Conservation (phyloP, 2,113 vertebrate genomes). For the Pheucticus melanocephalus region DNA sequence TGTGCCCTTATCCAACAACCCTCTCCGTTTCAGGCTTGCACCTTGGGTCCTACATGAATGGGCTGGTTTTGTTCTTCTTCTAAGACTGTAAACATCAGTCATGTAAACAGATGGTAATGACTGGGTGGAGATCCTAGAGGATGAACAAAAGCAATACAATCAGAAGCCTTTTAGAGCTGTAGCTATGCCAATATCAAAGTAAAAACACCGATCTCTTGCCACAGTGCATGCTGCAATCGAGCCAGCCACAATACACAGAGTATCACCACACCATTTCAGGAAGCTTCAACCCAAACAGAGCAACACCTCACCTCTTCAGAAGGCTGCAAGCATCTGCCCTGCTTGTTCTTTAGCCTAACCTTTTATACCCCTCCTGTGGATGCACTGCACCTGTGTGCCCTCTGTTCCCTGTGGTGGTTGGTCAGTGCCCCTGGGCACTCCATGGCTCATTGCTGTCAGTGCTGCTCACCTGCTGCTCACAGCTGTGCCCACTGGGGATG, state of each 20-base stretch:
- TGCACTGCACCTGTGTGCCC: background rate
- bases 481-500: background rate
- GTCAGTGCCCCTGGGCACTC: background rate
- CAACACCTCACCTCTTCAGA: background rate
- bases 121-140: background rate
- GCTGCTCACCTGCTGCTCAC: background rate
- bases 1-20: fast-evolving
- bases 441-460: background rate
- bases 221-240: background rate
- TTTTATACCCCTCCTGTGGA: background rate
- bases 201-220: background rate
- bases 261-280: background rate
- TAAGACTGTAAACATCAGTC: background rate
- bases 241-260: background rate
- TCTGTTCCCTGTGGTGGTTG: background rate
- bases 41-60: background rate
- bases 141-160: background rate
- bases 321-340: background rate
- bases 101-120: background rate
- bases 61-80: background rate
- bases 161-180: background rate
- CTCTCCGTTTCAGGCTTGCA: background rate
- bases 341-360: background rate
- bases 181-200: background rate
- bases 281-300: background rate